Evolutionary conservation across 2,797 vertebrate genomes (phyloP).

Genomic region (Sebastes dallii): DNA sequence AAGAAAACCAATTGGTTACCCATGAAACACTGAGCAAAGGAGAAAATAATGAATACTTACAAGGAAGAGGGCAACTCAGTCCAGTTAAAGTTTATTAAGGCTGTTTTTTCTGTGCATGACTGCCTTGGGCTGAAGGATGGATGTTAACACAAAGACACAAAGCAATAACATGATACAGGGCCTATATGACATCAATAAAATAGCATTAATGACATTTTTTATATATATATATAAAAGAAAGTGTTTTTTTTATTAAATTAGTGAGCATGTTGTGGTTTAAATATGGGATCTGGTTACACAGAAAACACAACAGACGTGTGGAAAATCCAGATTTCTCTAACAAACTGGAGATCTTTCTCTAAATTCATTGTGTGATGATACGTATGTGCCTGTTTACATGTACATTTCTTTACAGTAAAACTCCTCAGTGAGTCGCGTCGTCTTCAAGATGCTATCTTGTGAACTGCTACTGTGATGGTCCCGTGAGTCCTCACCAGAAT

Average conservation of each 20-base stretch:
- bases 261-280: background rate
- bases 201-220: background rate
- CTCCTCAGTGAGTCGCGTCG: background rate
- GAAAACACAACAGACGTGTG: slow-evolving; percentile 9
- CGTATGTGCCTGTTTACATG: background rate
- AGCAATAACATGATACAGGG: background rate
- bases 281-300: background rate
- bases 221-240: background rate
- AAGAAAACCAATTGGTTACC: slow-evolving; percentile 14
- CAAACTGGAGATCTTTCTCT: background rate
- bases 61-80: slow-evolving; percentile 17
- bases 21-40: slow-evolving; percentile 20
- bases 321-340: background rate
- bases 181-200: background rate
- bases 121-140: background rate
- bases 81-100: slow-evolving; percentile 69
- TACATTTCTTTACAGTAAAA: slow-evolving; percentile 38
- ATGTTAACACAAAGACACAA: background rate
- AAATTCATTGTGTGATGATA: background rate
- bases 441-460: slow-evolving; percentile 91
- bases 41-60: slow-evolving; percentile 57
- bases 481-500: slow-evolving; percentile 95
- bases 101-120: slow-evolving; percentile 28
- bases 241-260: background rate
- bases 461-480: slow-evolving; percentile 92